phyloP scores from a whole-genome alignment of 2,888 invertebrate genomes.

The Spisula subtruncata region DNA sequence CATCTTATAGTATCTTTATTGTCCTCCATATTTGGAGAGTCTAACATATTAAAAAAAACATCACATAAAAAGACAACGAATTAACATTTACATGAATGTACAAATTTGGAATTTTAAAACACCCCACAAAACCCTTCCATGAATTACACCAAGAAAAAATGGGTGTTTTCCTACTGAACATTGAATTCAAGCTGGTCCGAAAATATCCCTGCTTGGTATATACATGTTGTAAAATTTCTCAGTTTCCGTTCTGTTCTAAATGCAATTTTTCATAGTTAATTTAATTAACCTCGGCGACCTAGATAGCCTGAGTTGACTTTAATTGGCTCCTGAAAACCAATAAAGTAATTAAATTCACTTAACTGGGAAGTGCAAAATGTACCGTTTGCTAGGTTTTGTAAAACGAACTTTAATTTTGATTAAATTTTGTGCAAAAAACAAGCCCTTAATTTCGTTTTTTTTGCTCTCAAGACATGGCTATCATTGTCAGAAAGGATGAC shows the following conservation, averaged over 20 bases:
- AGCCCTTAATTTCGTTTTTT: not conserved
- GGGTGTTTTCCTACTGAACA: no score
- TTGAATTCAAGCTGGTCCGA: no score
- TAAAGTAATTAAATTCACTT: slow-evolving; percentile 25
- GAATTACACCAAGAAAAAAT: no score
- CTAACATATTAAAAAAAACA: no score
- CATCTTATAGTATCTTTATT: no score
- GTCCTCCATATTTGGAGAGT: no score
- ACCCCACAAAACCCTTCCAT: no score
- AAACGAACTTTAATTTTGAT: slow-evolving; percentile 22
- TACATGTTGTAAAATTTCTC: not conserved
- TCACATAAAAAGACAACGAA: no score
- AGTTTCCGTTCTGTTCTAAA: slow-evolving; percentile 2
- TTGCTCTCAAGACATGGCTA: not conserved
- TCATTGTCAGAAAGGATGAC: not conserved
- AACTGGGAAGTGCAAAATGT: slow-evolving; percentile 12
- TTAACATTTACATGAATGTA: no score
- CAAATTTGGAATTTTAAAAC: no score
- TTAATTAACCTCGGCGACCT: slow-evolving; percentile 18
- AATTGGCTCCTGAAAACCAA: not conserved
- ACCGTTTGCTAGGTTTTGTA: not conserved
- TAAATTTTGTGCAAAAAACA: slow-evolving; percentile 9
- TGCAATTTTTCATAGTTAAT: slow-evolving; percentile 3
- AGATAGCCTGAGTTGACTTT: slow-evolving; percentile 7
- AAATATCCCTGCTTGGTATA: not conserved